Base-by-base conservation (phyloP, 2,797 vertebrate genomes). In the Artibeus jamaicensis region DNA sequence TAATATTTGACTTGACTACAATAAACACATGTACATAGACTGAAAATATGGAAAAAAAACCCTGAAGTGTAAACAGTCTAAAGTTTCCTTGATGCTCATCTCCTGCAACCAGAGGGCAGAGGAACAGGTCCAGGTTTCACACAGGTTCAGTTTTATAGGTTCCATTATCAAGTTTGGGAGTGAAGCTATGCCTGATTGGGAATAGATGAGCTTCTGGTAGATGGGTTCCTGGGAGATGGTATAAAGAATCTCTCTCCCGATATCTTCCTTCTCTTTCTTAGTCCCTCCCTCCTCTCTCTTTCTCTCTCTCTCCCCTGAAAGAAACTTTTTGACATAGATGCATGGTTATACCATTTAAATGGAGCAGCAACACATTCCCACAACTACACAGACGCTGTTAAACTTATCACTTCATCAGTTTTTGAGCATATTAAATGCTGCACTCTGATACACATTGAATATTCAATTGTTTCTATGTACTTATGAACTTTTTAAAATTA, bases 1-100 rank as follows among this genome's bases (percentile, higher is more conserved):
- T 42, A 86, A 26, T 83, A 70, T 85, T 76, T 93, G 50, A 81
- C 19, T 77, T 89, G 18, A 73, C 79, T 65, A 59, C 8, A 65
- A 14, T 55, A 90, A 85, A 91, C 46, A 55, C 44, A 59, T 4
- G 26, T 62, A 3, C 46, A 50, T 1, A 9, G 4, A 6, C 14
- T 82, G 10, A 92, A 82, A 62, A 92, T 16, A 86, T 32, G 57
- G 4, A 6, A 32, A 14, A 62, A 59, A 59, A 62, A 29, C n/a
- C 4, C 57, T 4, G 10, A 62, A 62, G 29, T 32, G 59, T 59
- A 29, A 15, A 86, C 67, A 86, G 24, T 77, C 19, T 22, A 29
- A 89, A 4, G 5, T 15, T 67, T 57, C 19, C 24, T 65, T 71
- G 11, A 62, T 24, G 71, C 2, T 34, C 46, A 46, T 59, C 37